Conservation (phyloP, 1,140 invertebrate genomes). For the Pogonus chalceus region DNA sequence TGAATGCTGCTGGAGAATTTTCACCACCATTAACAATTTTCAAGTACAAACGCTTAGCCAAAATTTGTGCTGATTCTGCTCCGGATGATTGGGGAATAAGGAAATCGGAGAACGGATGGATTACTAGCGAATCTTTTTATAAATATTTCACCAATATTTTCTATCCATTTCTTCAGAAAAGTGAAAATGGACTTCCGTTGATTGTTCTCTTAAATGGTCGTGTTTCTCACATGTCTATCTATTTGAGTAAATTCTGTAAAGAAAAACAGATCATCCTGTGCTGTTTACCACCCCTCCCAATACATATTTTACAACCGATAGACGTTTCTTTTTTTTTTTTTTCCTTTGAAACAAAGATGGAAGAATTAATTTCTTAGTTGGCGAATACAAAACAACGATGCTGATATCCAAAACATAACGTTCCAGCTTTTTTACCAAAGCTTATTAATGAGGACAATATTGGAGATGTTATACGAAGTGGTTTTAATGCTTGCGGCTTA, state of each 20-base stretch:
- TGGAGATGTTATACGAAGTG: too few relatives aligned
- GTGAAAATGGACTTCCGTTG: conserved; percentile 18
- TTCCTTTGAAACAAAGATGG: too few relatives aligned
- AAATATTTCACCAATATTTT: conserved; percentile 27
- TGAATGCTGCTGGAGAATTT: conserved; percentile 26
- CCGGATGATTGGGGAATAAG: conserved; percentile 21
- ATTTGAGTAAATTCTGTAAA: conserved; percentile 17
- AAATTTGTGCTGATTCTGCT: conserved; percentile 13
- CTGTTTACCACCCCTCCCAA: conserved; percentile 16
- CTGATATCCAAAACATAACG: conserved; percentile 21
- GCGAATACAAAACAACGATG: conserved; percentile 15
- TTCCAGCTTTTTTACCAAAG: conserved; percentile 20
- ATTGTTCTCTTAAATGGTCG: conserved; percentile 24
- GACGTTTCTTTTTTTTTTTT: conserved; percentile 22
- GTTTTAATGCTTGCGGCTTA: too few relatives aligned
- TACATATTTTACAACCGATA: conserved; percentile 21
- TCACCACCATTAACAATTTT: conserved; percentile 27
- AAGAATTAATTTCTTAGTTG: too few relatives aligned
- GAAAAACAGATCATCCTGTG: conserved; percentile 14
- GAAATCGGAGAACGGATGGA: conserved; percentile 22
- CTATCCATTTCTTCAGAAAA: conserved; percentile 18
- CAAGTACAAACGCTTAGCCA: conserved; percentile 25
- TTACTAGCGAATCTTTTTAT: conserved; percentile 22
- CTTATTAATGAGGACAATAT: conserved; percentile 16
- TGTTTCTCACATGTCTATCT: too few relatives aligned